phyloP scores from a whole-genome alignment of 2,113 vertebrate species.

The Crotophaga sulcirostris region DNA sequence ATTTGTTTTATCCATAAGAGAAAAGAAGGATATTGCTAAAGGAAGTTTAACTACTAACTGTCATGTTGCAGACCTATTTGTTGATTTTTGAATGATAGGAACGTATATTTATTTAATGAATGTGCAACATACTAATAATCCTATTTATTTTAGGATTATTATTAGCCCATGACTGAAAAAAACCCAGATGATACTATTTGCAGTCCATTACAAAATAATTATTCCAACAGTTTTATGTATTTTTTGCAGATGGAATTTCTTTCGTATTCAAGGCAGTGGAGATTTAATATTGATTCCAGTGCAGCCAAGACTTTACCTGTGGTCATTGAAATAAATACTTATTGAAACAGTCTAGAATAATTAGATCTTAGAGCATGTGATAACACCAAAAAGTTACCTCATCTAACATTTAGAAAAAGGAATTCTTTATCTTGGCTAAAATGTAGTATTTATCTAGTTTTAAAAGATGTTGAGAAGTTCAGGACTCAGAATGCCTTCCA shows the following conservation, averaged over 20 bases:
- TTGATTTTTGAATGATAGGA: not conserved
- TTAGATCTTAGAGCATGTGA: not conserved
- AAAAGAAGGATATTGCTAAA: not conserved
- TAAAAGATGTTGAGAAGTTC: not conserved
- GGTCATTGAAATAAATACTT: not conserved
- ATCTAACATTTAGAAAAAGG: conserved; percentile 13
- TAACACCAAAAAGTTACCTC: conserved; percentile 24
- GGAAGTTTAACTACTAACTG: not conserved
- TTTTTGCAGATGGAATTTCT: not conserved
- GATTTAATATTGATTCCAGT: not conserved
- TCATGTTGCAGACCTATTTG: not conserved
- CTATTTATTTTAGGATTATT: not conserved
- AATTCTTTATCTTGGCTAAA: conserved; percentile 53
- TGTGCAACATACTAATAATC: not conserved
- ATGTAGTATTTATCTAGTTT: conserved; percentile 1
- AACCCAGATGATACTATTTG: not conserved
- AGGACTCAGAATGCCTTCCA: conserved; percentile 4
- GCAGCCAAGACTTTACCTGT: not conserved
- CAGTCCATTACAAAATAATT: not conserved
- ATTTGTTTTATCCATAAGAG: not conserved
- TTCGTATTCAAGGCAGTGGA: not conserved
- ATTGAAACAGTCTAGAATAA: not conserved
- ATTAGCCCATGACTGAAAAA: not conserved
- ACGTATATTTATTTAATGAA: not conserved
- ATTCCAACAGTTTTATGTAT: not conserved